Percentiles rank a stretch among this genome's conserved stretches.
These are phyloP conservation scores for Odocoileus virginianus DNA, from an alignment of 2,113 vertebrate species.

Conservation along the genomic window DNA sequence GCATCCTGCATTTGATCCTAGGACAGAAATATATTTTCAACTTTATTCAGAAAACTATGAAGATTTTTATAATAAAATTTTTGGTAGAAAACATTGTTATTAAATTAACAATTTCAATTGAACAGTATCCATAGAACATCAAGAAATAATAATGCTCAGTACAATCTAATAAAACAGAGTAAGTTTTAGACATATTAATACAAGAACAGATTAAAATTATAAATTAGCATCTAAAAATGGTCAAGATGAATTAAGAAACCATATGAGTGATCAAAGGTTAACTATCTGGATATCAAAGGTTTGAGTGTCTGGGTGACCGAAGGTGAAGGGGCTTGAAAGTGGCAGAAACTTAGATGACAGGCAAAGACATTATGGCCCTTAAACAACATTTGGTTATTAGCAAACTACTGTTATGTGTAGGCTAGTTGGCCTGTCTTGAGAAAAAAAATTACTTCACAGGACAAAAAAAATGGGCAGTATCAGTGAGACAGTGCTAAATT, in stretches of 20 bases:
- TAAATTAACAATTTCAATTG: not conserved
- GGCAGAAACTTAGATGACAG: slow-evolving; percentile 1
- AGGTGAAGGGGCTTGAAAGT: not conserved
- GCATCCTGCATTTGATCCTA: not conserved
- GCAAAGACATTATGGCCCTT: not conserved
- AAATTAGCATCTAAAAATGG: not conserved
- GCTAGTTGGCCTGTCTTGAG: not conserved
- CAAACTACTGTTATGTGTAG: not conserved
- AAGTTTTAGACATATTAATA: not conserved
- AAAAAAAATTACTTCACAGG: not conserved
- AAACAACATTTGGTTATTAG: not conserved
- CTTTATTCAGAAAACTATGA: not conserved
- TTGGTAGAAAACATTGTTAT: not conserved
- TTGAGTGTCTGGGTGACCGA: not conserved
- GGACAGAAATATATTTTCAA: not conserved
- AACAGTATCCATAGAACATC: not conserved
- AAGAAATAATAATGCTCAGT: not conserved
- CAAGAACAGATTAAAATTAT: not conserved
- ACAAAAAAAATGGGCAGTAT: not conserved
- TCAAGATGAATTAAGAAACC: not conserved
- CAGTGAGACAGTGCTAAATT: not conserved
- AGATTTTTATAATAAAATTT: not conserved
- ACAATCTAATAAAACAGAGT: not conserved
- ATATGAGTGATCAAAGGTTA: not conserved
- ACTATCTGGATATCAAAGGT: not conserved